phyloP scores from a whole-genome alignment of 2,888 invertebrate genomes.

The Acleris cristana region DNA sequence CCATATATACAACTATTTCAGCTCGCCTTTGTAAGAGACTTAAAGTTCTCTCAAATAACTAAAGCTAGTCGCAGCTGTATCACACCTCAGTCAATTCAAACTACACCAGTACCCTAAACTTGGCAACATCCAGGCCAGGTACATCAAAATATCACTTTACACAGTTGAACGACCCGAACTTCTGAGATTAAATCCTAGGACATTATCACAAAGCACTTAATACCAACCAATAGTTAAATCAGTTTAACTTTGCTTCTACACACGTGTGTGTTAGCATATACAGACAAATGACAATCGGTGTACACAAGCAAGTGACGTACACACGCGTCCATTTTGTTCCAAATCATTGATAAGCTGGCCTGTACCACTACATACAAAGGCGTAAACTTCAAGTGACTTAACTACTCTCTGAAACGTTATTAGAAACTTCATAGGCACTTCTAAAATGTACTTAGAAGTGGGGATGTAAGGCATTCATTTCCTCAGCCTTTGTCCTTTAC shows the following conservation, averaged over 20 bases:
- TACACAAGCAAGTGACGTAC: too few relatives aligned
- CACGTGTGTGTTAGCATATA: too few relatives aligned
- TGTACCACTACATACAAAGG: too few relatives aligned
- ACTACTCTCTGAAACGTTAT: neutral
- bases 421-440: neutral
- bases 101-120: neutral
- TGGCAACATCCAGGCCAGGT: conserved; percentile 10
- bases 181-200: conserved; percentile 27
- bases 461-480: neutral
- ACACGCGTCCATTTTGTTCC: too few relatives aligned
- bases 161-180: conserved; percentile 19
- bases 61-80: too few relatives aligned
- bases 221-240: neutral
- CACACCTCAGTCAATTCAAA: neutral
- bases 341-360: too few relatives aligned
- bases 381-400: too few relatives aligned
- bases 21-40: too few relatives aligned
- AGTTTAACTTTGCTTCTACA: too few relatives aligned
- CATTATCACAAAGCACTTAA: conserved; percentile 26
- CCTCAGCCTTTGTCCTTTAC: neutral
- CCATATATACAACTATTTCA: too few relatives aligned
- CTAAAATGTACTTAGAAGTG: neutral
- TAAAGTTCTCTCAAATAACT: too few relatives aligned
- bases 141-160: conserved; percentile 33
- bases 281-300: too few relatives aligned